These are phyloP conservation scores for Mobula hypostoma DNA, from an alignment of 2,113 vertebrate genomes.

Conservation along the genomic window DNA sequence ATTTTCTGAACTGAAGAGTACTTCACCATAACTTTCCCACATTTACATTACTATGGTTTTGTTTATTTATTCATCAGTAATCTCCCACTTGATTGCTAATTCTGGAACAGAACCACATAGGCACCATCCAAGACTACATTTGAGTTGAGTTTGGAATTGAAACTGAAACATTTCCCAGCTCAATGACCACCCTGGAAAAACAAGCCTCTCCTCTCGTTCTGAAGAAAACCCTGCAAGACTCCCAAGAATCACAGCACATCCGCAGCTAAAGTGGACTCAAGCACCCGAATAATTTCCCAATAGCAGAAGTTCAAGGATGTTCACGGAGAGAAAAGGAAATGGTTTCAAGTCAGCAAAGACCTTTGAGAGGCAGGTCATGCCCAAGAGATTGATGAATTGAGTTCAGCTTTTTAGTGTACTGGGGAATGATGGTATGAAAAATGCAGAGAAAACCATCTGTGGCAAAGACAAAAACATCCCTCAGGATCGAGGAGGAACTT, in stretches of 20 bases:
- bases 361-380: not conserved
- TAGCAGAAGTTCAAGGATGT: not conserved
- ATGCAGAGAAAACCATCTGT: not conserved
- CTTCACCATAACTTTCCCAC: too few relatives aligned
- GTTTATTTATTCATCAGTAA: not conserved
- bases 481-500: slow-evolving; percentile 12
- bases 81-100: not conserved
- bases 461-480: not conserved
- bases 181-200: not conserved
- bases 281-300: not conserved
- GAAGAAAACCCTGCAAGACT: not conserved
- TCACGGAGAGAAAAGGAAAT: not conserved
- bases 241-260: not conserved
- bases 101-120: too few relatives aligned
- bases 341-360: not conserved
- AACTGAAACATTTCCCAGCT: not conserved
- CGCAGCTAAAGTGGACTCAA: not conserved
- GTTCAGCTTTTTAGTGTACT: not conserved
- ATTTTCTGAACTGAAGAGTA: too few relatives aligned
- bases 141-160: too few relatives aligned
- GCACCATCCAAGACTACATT: not conserved
- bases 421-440: not conserved
- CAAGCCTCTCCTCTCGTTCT: not conserved
- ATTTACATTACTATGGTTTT: too few relatives aligned
- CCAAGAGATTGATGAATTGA: not conserved